A percentile compares a stretch with the other conserved stretches of the same genome.
Conservation (phyloP, 1,140 invertebrate species). For the Lepidotrigona ventralis region DNA sequence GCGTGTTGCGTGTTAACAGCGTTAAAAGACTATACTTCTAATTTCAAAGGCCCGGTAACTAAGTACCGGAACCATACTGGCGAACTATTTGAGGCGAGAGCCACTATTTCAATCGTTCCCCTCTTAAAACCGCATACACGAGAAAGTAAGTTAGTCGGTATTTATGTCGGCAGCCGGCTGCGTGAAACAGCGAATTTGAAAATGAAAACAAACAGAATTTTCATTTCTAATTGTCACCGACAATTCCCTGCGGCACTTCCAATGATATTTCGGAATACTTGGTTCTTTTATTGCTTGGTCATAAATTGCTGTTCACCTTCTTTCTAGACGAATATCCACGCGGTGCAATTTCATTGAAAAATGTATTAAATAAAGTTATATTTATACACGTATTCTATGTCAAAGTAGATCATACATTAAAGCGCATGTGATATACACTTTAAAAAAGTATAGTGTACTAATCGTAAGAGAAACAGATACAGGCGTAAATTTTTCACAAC, state of each 20-base stretch:
- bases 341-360: background rate
- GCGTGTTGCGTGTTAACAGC: slow-evolving; percentile 8
- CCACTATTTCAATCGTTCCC: slow-evolving; percentile 6
- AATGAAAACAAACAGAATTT: background rate
- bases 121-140: background rate
- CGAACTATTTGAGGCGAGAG: background rate
- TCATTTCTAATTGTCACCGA: too few relatives aligned
- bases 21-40: slow-evolving; percentile 33
- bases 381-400: too few relatives aligned
- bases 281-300: background rate
- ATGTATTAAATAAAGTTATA: background rate
- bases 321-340: background rate
- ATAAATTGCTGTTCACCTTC: background rate
- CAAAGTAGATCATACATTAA: too few relatives aligned
- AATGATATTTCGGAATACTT: background rate
- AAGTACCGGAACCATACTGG: slow-evolving; percentile 18
- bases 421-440: too few relatives aligned
- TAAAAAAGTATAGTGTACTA: too few relatives aligned
- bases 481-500: too few relatives aligned
- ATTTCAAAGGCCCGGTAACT: slow-evolving; percentile 9
- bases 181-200: background rate
- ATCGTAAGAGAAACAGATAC: too few relatives aligned
- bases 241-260: background rate
- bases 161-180: background rate
- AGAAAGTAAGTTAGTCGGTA: background rate